phyloP scores from a whole-genome alignment of 2,797 vertebrate genomes.

The Ceryle rudis region DNA sequence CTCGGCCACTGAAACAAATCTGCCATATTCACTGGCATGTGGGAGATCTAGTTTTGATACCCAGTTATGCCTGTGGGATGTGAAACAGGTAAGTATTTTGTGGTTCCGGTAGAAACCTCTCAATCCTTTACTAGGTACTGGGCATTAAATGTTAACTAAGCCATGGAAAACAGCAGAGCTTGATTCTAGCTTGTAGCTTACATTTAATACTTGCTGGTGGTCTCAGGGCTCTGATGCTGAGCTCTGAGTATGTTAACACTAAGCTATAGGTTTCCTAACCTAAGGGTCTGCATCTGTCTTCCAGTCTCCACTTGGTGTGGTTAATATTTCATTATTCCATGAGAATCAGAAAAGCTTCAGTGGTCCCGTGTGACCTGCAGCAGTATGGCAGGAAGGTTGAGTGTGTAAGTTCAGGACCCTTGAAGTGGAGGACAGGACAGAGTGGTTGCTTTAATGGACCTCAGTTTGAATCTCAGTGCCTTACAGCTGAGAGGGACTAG shows the following conservation, averaged over 20 bases:
- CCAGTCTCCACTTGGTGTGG: neutral
- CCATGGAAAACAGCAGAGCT: neutral
- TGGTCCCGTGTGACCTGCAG: neutral
- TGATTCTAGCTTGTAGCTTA: neutral
- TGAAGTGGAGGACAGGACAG: neutral
- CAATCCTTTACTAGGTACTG: neutral
- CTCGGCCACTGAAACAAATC: neutral
- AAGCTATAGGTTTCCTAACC: neutral
- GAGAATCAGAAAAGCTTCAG: neutral
- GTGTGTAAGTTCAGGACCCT: neutral
- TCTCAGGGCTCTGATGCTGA: neutral
- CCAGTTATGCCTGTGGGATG: neutral
- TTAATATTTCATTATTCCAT: neutral
- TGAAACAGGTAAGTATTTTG: neutral
- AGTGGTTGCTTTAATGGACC: neutral
- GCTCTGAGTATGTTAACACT: neutral
- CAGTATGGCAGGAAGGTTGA: neutral
- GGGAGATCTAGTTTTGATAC: neutral
- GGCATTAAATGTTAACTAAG: neutral
- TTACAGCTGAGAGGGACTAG: neutral
- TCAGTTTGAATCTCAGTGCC: neutral
- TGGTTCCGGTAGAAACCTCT: neutral
- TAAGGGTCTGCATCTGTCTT: neutral
- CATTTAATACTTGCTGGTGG: neutral
- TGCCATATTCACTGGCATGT: neutral